A percentile compares a stretch with the other conserved stretches of the same genome.
These are phyloP conservation scores for Vidua macroura DNA, from an alignment of 2,113 vertebrate species.

Conservation along the genomic window DNA sequence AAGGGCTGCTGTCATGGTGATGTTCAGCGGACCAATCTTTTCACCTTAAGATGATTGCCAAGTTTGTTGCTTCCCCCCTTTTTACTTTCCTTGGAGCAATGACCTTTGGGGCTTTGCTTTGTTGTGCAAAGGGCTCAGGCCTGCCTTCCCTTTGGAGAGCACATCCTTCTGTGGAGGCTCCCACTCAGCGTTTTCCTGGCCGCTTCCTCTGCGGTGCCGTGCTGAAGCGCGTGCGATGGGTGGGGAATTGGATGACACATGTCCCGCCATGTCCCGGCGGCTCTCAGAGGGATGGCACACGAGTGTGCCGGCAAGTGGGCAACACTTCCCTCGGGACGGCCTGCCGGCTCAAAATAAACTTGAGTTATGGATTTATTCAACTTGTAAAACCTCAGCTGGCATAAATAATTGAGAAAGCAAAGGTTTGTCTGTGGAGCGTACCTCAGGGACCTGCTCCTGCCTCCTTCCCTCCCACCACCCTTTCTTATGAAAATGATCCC, in stretches of 20 bases:
- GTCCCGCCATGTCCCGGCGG: constrained; percentile 64
- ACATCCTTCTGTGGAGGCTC: not conserved
- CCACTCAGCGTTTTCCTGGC: not conserved
- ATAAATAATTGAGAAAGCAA: constrained; percentile 87
- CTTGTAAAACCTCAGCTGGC: constrained; percentile 84
- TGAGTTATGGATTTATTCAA: constrained; percentile 86
- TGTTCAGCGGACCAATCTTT: not conserved
- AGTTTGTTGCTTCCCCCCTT: not conserved
- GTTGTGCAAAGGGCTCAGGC: not conserved
- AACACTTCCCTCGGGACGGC: constrained; percentile 60
- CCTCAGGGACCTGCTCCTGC: constrained; percentile 75
- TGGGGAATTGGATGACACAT: constrained; percentile 71
- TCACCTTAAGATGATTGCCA: not conserved
- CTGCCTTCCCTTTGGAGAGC: not conserved
- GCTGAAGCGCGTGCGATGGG: not conserved
- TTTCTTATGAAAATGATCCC: constrained; percentile 88
- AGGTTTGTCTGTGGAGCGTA: constrained; percentile 77
- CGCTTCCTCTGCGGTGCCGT: not conserved
- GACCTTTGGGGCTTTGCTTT: not conserved
- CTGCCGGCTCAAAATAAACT: constrained; percentile 77
- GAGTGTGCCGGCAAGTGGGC: constrained; percentile 72
- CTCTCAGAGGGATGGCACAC: constrained; percentile 54
- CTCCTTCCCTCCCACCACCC: constrained; percentile 68
- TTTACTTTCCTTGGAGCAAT: fast-evolving
- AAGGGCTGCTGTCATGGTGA: not conserved